Evolutionary conservation across 2,113 vertebrate species (phyloP).

Genomic region (Todiramphus saurophagus): DNA sequence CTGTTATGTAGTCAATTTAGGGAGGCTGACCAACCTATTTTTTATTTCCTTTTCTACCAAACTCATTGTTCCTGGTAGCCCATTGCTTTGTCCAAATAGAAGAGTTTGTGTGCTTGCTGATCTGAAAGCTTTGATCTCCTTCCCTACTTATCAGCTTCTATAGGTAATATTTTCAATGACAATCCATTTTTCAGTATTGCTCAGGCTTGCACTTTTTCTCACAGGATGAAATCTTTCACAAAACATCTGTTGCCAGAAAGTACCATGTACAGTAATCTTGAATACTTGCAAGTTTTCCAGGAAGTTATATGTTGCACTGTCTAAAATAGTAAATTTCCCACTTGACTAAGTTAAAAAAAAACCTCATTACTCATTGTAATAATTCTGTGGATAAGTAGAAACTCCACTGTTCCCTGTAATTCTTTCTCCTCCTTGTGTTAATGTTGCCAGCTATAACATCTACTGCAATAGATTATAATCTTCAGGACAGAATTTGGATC

Average conservation of each 20-base stretch:
- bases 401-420: neutral
- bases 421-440: conserved; percentile 10
- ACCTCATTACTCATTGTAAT: conserved; percentile 26
- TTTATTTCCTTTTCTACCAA: neutral
- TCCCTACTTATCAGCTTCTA: neutral
- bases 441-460: neutral
- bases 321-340: conserved; percentile 20
- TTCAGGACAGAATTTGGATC: neutral
- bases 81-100: neutral
- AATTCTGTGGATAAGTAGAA: conserved; percentile 42
- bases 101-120: neutral
- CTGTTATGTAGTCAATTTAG: neutral
- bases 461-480: neutral
- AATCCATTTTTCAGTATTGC: neutral
- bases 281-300: neutral
- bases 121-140: neutral
- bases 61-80: neutral
- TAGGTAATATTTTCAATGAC: neutral
- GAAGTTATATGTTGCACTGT: neutral
- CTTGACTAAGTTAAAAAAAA: conserved; percentile 23
- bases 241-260: conserved; percentile 21
- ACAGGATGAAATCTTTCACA: neutral
- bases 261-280: neutral
- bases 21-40: neutral
- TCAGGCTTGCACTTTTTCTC: neutral